phyloP scores from a whole-genome alignment of 2,888 invertebrate species.

The Drosophila pseudotakahashii region DNA sequence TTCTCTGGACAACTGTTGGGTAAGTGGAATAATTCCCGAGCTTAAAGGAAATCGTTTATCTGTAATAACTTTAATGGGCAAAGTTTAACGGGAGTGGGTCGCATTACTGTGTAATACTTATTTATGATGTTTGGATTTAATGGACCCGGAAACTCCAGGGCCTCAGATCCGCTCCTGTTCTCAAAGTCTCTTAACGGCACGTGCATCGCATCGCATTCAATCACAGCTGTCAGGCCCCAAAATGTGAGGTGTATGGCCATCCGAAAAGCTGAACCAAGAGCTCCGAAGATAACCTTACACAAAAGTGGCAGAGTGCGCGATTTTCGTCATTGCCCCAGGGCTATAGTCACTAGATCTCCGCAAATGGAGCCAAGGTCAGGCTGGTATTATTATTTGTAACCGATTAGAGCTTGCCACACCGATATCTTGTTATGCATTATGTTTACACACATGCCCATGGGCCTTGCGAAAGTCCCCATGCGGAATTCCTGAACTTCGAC shows the following conservation, averaged over 20 bases:
- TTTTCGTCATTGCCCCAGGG: conserved; percentile 28
- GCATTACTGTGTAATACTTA: no score
- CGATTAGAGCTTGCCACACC: conserved; percentile 47
- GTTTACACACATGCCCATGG: conserved; percentile 23
- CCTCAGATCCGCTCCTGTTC: conserved; percentile 18
- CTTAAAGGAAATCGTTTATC: no score
- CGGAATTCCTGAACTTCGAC: conserved; percentile 68
- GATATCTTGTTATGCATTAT: conserved; percentile 35
- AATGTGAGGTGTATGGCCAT: conserved; percentile 6
- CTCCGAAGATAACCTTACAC: conserved; percentile 25
- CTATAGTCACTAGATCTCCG: conserved; percentile 17
- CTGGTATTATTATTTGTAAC: conserved; percentile 28
- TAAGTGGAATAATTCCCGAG: neutral
- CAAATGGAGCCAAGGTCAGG: conserved; percentile 71
- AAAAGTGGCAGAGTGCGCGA: conserved; percentile 37
- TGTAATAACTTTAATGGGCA: no score
- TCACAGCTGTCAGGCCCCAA: conserved; percentile 13
- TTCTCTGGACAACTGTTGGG: conserved; percentile 9
- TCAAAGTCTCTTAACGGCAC: conserved; percentile 27
- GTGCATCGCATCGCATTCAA: conserved; percentile 33
- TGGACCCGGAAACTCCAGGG: neutral
- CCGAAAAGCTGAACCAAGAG: conserved; percentile 12
- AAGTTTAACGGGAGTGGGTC: neutral
- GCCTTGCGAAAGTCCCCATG: conserved; percentile 61
- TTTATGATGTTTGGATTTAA: neutral